Percentiles rank a stretch among this genome's conserved stretches.
These are phyloP conservation scores for Resseliella maxima DNA, from an alignment of 2,888 invertebrate genomes.

Conservation along the genomic window DNA sequence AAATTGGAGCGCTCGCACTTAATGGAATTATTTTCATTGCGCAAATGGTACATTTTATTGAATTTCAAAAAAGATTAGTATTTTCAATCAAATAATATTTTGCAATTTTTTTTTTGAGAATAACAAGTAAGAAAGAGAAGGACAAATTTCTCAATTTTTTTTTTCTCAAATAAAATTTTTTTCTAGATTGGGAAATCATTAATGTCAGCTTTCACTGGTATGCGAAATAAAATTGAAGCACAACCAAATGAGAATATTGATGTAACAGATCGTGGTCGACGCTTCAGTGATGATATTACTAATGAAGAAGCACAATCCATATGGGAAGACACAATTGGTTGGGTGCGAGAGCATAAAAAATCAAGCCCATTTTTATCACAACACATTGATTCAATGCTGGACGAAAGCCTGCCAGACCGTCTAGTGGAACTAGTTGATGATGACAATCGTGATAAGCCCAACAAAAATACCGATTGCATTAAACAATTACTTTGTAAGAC, in stretches of 20 bases:
- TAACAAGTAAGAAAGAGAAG: not conserved
- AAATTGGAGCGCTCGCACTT: conserved; percentile 83
- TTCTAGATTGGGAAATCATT: not conserved
- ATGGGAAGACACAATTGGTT: not conserved
- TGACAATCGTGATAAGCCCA: conserved; percentile 69
- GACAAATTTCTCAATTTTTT: not conserved
- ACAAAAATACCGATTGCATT: conserved; percentile 71
- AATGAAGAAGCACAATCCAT: not conserved
- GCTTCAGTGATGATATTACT: not conserved
- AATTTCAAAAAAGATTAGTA: too few relatives aligned
- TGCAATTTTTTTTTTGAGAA: too few relatives aligned
- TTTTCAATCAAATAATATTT: too few relatives aligned
- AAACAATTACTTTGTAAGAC: conserved; percentile 81
- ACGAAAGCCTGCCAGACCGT: conserved; percentile 73
- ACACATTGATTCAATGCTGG: conserved; percentile 67
- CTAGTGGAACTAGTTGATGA: conserved; percentile 73
- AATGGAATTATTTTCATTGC: conserved; percentile 87
- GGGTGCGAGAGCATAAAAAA: not conserved
- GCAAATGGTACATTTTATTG: conserved; percentile 77
- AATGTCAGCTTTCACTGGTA: not conserved
- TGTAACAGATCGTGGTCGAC: not conserved
- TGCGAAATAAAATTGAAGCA: not conserved
- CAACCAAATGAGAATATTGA: conserved; percentile 17
- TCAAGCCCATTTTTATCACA: conserved; percentile 10
- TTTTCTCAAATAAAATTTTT: not conserved